These are phyloP conservation scores for Onychorhynchus coronatus DNA, from an alignment of 2,113 vertebrate species.

Conservation along the genomic window DNA sequence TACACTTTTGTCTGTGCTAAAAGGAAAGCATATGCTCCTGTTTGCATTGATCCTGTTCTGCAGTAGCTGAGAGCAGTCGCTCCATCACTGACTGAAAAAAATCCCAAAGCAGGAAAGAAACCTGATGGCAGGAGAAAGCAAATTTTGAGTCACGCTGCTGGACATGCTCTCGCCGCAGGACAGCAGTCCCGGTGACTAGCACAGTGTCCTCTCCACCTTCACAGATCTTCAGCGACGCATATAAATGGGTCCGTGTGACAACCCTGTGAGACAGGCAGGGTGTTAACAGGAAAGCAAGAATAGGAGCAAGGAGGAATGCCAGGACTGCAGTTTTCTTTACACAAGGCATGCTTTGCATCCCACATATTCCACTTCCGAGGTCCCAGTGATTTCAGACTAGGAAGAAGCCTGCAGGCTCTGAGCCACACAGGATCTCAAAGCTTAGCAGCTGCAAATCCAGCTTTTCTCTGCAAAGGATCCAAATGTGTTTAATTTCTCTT, in stretches of 20 bases:
- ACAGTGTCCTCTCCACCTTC: not conserved
- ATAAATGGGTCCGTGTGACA: not conserved
- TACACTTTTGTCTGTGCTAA: not conserved
- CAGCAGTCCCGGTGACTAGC: not conserved
- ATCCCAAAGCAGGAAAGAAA: not conserved
- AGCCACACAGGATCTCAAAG: not conserved
- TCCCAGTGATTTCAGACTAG: not conserved
- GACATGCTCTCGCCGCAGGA: not conserved
- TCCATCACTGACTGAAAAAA: not conserved
- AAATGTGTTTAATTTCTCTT: conserved; percentile 29
- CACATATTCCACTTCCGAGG: not conserved
- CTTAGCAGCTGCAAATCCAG: conserved; percentile 22
- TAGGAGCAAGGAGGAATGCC: not conserved
- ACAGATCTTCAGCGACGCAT: not conserved
- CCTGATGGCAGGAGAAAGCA: not conserved
- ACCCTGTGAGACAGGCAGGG: not conserved
- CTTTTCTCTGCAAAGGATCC: not conserved
- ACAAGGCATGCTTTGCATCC: not conserved
- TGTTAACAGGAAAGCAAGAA: not conserved
- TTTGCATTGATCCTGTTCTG: not conserved
- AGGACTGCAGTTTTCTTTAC: not conserved
- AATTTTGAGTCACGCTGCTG: not conserved
- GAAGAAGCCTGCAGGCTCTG: not conserved
- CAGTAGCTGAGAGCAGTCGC: not conserved
- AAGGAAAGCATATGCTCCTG: not conserved